Evolutionary conservation across 2,797 vertebrate genomes (phyloP), one percentile per base, ranked within the genome.

Genomic region (Adrianichthys oophorus): DNA sequence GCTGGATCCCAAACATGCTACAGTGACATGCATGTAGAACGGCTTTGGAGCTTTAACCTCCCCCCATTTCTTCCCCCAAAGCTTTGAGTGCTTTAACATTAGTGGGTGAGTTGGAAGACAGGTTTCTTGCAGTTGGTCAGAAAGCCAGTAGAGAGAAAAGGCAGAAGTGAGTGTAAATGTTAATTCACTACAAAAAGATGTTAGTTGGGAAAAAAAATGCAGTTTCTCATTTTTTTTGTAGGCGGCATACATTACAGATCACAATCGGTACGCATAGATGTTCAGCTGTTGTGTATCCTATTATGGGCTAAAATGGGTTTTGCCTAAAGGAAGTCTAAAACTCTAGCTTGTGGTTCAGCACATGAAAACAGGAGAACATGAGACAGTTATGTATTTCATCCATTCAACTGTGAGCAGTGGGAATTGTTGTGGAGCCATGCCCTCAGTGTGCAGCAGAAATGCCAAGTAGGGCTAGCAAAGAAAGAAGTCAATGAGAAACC

Each of bases 401-500:
- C 78, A 86, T 79, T 90, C 65, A 76, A 50, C 72, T 85, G 55
- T 76, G 74, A 82, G 76, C 70, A 72, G 63, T 60, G 52, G 78
- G 72, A 79, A 82, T 56, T 86, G 72, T 78, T 85, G 66, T 82
- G 71, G 84, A 87, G 76, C 63, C 61, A 56, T 76, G 75, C 74
- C 68, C 74, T 85, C 73, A 74, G 72, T 83, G 75, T 70, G 72
- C 70, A 77, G 76, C 68, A 78, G 66, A 77, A 76, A 66, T 68
- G 79, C 70, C 75, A 72, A 54, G 56, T 72, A 52, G 76, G 71
- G 75, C 79, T 68, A 70, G 72, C 82, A 83, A 81, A 80, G 71
- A 70, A 54, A 91, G 87, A 91, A 89, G 88, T 90, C 90, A 92
- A 92, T 91, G 92, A 93, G 92, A 92, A 94, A 92, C 91, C 92